Evolutionary conservation across 2,113 vertebrate genomes (phyloP), one percentile per base, ranked within the genome.

Genomic region (cat (Felis catus)): DNA sequence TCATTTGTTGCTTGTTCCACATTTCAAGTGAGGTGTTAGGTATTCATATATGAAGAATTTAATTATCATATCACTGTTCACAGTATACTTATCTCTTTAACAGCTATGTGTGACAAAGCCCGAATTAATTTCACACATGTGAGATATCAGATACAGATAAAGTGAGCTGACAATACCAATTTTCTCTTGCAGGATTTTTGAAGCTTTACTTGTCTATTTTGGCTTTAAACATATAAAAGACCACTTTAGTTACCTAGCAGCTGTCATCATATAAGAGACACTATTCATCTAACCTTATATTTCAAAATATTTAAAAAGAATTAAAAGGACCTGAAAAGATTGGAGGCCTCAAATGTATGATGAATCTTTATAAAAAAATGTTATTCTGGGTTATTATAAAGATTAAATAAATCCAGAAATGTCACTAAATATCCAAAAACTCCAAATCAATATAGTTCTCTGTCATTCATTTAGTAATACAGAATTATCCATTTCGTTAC

Each of bases 251-350:
- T 89, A 81, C 7, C 29, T 76, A 92, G 51, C 16, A 78, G 2
- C 3, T 85, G 41, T 78, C 23, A 53, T 71, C 63, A 55, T 21
- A 65, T 1, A 91, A 29, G 39, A 96, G 73, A 78, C 3, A 76
- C n/a, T 82, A 27, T 25, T 87, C 10, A 21, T 79, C 3, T 79
- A 71, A 86, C 1, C 25, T 89, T 41, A 1, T 14, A 76, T 76
- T 91, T 84, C 10, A 95, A 84, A 94, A 76, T 85, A 93, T 85
- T 85, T 92, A 94, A 89, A 80, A 21, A 91, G 10, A 45, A 27
- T 73, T 4, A 53, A 36, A 84, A 8, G 8, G 4, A 36, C 11
- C 4, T 71, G 5, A 65, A 58, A 83, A 89, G 11, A 71, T 19
- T 70, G 7, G 3, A 89, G 15, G 21, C 5, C 21, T 86, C 76